phyloP scores from a whole-genome alignment of 2,797 vertebrate genomes.

The Oophaga sylvatica region DNA sequence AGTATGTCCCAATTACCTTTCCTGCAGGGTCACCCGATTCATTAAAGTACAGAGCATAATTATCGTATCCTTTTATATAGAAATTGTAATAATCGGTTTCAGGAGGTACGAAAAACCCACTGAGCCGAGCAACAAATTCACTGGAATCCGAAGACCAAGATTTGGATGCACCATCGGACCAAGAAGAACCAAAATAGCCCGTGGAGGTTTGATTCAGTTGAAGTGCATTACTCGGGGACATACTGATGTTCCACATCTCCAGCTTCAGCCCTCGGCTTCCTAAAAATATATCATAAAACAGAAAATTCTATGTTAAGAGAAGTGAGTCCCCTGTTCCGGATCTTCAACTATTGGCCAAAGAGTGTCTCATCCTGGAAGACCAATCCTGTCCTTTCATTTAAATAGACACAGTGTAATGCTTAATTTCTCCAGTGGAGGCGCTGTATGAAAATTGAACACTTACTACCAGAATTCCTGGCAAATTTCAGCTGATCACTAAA shows the following conservation, averaged over 20 bases:
- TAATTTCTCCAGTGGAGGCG: too few species aligned
- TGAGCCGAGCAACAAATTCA: constrained; percentile 70
- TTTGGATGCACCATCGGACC: constrained; percentile 75
- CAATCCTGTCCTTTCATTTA: too few species aligned
- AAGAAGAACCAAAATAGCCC: constrained; percentile 73
- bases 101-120: constrained; percentile 81
- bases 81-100: constrained; percentile 76
- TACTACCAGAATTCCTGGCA: too few species aligned
- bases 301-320: background rate
- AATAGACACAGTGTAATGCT: too few species aligned
- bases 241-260: constrained; percentile 79
- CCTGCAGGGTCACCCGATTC: constrained; percentile 75
- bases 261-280: constrained; percentile 82
- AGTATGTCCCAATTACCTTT: constrained; percentile 71
- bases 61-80: constrained; percentile 77
- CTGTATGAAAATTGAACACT: background rate
- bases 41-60: constrained; percentile 80
- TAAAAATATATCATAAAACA: constrained; percentile 61
- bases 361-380: too few species aligned
- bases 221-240: constrained; percentile 69
- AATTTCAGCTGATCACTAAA: too few species aligned
- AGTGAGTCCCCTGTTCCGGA: background rate
- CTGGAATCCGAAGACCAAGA: constrained; percentile 59
- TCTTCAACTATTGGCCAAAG: too few species aligned
- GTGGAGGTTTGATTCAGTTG: constrained; percentile 69